Evolutionary conservation across 2,797 vertebrate species (phyloP).

Genomic region (Lagocephalus sceleratus): DNA sequence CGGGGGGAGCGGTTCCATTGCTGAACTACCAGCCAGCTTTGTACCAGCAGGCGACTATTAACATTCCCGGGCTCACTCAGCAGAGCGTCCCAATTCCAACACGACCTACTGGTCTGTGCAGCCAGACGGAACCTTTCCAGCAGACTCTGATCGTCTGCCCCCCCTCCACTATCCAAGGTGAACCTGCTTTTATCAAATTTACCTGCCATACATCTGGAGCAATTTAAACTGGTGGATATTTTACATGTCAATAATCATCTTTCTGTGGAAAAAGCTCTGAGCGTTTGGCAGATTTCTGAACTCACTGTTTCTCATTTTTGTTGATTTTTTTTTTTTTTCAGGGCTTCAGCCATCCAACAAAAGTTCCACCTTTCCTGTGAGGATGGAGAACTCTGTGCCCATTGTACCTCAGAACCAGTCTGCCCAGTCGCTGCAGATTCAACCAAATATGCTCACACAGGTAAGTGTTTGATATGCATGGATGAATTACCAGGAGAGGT

Average conservation of each 20-base stretch:
- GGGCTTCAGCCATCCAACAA: conserved; percentile 93
- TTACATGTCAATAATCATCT: too few relatives aligned
- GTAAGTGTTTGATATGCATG: conserved; percentile 66
- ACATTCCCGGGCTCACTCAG: conserved; percentile 92
- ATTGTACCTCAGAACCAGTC: conserved; percentile 93
- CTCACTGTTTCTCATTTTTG: too few relatives aligned
- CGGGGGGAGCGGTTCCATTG: conserved; percentile 90
- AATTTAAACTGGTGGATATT: neutral
- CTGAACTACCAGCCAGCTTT: conserved; percentile 96
- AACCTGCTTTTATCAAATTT: conserved; percentile 9
- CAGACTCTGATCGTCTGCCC: conserved; percentile 98
- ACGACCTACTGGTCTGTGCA: conserved; percentile 89
- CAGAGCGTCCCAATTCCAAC: conserved; percentile 91
- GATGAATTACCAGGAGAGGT: accelerated
- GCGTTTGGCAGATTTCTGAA: too few relatives aligned
- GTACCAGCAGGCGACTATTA: conserved; percentile 96
- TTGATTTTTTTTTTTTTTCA: conserved; percentile 38
- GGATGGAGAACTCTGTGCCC: conserved; percentile 93
- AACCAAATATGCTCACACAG: conserved; percentile 95
- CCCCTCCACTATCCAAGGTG: conserved; percentile 91
- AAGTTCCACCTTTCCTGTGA: conserved; percentile 90
- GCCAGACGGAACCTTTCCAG: conserved; percentile 95
- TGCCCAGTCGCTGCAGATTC: conserved; percentile 92
- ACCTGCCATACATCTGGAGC: too few relatives aligned
- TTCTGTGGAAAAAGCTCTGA: too few relatives aligned